Evolutionary conservation across 1,140 invertebrate species (phyloP).

Genomic region (Colletes latitarsis): DNA sequence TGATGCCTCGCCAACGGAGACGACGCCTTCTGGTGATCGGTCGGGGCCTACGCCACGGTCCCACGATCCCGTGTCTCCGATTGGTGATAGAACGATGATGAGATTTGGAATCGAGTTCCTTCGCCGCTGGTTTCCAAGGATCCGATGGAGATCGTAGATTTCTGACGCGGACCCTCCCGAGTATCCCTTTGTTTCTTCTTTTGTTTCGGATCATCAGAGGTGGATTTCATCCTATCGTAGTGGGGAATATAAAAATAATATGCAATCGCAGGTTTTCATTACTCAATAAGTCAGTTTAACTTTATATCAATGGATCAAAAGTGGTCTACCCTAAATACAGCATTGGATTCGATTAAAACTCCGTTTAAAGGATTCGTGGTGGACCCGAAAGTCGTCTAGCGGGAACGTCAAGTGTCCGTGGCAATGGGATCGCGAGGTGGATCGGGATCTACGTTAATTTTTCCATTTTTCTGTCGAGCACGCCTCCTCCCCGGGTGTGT

Average conservation of each 20-base stretch:
- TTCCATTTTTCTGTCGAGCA: constrained; percentile 24
- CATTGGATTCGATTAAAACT: too few species aligned
- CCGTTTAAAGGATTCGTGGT: too few species aligned
- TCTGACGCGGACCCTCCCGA: constrained; percentile 9
- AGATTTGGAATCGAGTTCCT: constrained; percentile 66
- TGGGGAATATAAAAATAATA: too few species aligned
- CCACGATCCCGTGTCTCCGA: constrained; percentile 44
- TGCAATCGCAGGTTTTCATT: too few species aligned
- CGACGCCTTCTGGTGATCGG: constrained; percentile 30
- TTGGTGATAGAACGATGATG: constrained; percentile 65
- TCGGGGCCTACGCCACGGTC: constrained; percentile 5
- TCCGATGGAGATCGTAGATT: constrained; percentile 74
- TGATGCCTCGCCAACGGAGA: constrained; percentile 21
- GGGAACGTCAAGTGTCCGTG: too few species aligned
- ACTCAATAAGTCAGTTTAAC: too few species aligned
- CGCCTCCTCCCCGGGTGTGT: not conserved
- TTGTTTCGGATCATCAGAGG: not conserved
- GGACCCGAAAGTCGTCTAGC: too few species aligned
- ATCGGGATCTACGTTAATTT: constrained; percentile 27
- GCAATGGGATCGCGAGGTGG: not conserved
- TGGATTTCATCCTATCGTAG: too few species aligned
- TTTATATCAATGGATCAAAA: too few species aligned
- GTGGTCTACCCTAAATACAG: too few species aligned
- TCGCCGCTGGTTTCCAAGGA: constrained; percentile 60
- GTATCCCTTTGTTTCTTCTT: constrained; percentile 21